Base-by-base conservation (phyloP, 2,888 invertebrate species). In the Amiota minor region DNA sequence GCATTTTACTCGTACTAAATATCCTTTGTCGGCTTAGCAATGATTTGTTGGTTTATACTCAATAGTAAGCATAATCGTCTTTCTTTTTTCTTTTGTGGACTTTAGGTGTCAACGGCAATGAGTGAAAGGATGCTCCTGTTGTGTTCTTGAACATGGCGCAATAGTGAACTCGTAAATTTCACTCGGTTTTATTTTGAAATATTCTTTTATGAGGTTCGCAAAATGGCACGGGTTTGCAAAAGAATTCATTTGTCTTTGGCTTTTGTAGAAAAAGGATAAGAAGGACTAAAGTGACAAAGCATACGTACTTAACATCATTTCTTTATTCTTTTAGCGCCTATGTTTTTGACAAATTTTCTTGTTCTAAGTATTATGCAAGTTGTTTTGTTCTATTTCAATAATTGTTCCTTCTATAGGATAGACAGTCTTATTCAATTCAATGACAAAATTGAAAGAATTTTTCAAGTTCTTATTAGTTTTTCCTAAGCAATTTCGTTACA, bases 111-210 rank as follows among this genome's bases (percentile, higher is more conserved):
- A 59, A 20, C 56, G 56, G 35, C 35, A 35, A 35, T 35, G 35
- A 35, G 6, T 35, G 6, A 35, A 35, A 35, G 2, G 6, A 35
- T 23, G 11, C 8, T 35, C 2, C 35, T 35, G 0, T 59, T 59
- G 47, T 65, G 12, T 65, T 65, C 47, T 35, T 35, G 35, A 35
- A 35, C 35, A 0, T 35, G 35, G 35, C 35, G 35, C 35, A 35
- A 49, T 65, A 18, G 65, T 47, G 47, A 65, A 47, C 46, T 64
- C 64, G 46, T 64, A 64, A 46, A 64, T 65, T 65, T 65, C 16
- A 65, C n/a, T 47, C 18, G 47, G 18, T 18, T 47, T 65, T 65
- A 35, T 65, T 46, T 9, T 64, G 64, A 12, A 20, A 23, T n/a
- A n/a, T 16, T 46, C 12, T 65, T 65, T 47, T 65, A 9, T 65